Evolutionary conservation across 1,140 invertebrate species (phyloP).

Genomic region (Saccostrea glomerata): DNA sequence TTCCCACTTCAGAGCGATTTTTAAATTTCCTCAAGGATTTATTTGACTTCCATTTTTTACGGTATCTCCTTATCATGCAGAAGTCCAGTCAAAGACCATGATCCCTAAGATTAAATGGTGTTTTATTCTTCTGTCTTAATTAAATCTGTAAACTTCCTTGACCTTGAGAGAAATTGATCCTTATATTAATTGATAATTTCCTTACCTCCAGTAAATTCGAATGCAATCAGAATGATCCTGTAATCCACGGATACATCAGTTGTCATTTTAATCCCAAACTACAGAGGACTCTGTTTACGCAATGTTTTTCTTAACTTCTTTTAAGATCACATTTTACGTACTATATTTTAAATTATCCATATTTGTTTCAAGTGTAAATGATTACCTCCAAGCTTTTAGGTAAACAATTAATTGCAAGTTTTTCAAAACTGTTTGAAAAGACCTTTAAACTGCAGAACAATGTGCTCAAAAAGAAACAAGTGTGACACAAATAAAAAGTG

Average conservation of each 20-base stretch:
- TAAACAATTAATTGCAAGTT: neutral
- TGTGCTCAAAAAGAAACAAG: neutral
- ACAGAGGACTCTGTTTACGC: neutral
- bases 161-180: too few relatives aligned
- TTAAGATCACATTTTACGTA: neutral
- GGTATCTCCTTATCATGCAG: neutral
- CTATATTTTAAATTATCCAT: neutral
- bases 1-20: slow-evolving; percentile 11
- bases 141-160: too few relatives aligned
- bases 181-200: neutral
- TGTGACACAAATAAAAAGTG: neutral
- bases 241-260: neutral
- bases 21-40: slow-evolving; percentile 6
- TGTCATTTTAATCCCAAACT: neutral
- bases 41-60: neutral
- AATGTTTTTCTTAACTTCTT: neutral
- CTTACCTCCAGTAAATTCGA: neutral
- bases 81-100: neutral
- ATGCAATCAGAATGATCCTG: neutral
- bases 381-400: neutral
- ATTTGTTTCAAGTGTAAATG: neutral
- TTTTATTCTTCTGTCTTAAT: too few relatives aligned
- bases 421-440: slow-evolving; percentile 10
- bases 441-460: slow-evolving; percentile 16
- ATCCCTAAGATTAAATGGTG: neutral